Conservation (phyloP, 2,113 vertebrate genomes). For the Oncorhynchus mykiss region DNA sequence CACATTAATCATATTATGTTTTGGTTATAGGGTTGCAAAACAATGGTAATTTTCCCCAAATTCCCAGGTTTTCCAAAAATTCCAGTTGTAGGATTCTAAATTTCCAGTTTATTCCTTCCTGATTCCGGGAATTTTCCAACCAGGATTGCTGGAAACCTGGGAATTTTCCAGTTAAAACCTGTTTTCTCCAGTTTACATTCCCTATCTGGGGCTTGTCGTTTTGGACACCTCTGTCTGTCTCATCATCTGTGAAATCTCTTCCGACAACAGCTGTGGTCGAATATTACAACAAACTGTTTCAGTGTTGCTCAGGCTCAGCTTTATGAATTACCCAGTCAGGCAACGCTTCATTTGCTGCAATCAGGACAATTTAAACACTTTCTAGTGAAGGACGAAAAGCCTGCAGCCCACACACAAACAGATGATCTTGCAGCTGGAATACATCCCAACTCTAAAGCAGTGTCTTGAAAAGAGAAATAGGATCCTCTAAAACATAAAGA, state of each 20-base stretch:
- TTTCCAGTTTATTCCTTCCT: too few relatives aligned
- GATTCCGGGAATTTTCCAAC: too few relatives aligned
- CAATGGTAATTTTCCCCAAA: too few relatives aligned
- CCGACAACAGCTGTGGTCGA: not conserved
- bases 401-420: slow-evolving; percentile 1
- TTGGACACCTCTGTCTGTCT: not conserved
- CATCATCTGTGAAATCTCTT: not conserved
- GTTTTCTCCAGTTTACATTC: not conserved
- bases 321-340: not conserved
- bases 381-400: not conserved
- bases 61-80: too few relatives aligned
- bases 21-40: too few relatives aligned
- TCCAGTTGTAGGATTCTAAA: not conserved
- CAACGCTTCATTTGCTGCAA: not conserved
- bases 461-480: slow-evolving; percentile 49
- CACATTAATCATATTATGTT: too few relatives aligned
- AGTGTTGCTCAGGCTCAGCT: not conserved
- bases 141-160: not conserved
- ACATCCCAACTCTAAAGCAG: not conserved
- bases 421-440: not conserved
- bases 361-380: not conserved
- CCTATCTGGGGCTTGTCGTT: not conserved
- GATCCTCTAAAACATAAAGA: not conserved
- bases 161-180: too few relatives aligned
- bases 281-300: not conserved